A percentile compares a stretch with the other conserved stretches of the same genome.
phyloP scores from a whole-genome alignment of 2,797 vertebrate species.

The Clangula hyemalis region DNA sequence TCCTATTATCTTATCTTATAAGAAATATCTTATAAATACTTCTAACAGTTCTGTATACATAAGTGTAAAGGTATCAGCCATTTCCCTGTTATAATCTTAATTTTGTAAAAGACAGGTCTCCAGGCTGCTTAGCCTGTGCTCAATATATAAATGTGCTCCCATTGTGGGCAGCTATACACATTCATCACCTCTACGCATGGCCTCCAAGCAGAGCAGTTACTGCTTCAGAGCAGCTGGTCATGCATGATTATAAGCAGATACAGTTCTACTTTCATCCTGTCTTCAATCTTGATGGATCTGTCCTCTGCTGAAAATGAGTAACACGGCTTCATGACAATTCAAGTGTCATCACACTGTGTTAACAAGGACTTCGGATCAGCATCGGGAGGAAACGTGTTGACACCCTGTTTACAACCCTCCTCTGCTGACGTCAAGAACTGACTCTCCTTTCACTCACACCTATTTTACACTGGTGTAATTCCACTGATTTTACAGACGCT shows the following conservation, averaged over 20 bases:
- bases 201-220: neutral
- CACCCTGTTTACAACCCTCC: conserved; percentile 47
- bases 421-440: neutral
- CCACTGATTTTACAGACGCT: neutral
- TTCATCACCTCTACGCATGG: neutral
- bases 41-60: neutral
- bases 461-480: neutral
- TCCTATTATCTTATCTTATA: neutral
- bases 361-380: conserved; percentile 15
- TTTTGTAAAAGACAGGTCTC: neutral
- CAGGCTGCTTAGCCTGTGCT: neutral
- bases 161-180: neutral
- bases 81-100: neutral
- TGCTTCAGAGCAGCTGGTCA: conserved; percentile 30
- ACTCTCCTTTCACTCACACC: neutral
- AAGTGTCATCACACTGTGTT: conserved; percentile 20
- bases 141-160: neutral
- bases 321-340: neutral
- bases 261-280: conserved; percentile 32
- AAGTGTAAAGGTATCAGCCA: neutral
- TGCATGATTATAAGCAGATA: conserved; percentile 49
- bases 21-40: neutral
- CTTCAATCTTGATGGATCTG: conserved; percentile 24
- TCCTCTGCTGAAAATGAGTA: conserved; percentile 27
- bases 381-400: conserved; percentile 24